These are phyloP conservation scores for Drosophila fungiperda DNA, from an alignment of 2,888 invertebrate genomes.

Conservation along the genomic window DNA sequence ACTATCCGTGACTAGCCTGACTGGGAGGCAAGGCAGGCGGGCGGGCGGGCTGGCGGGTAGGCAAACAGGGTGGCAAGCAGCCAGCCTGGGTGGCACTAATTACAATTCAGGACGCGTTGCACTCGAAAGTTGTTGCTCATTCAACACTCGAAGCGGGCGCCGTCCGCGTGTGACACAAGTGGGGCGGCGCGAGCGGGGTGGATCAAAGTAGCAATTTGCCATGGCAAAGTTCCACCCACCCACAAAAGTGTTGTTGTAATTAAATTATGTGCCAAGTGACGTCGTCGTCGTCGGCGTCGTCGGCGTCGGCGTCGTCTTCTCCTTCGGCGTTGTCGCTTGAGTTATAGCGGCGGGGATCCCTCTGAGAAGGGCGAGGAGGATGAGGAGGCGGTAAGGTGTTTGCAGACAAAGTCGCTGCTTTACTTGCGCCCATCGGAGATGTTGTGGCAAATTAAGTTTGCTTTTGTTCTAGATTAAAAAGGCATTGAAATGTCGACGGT, in stretches of 20 bases:
- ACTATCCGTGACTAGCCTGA: conserved; percentile 31
- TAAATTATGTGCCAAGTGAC: conserved; percentile 82
- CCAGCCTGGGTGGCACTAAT: conserved; percentile 63
- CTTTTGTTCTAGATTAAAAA: conserved; percentile 82
- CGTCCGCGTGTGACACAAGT: conserved; percentile 11
- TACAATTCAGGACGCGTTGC: conserved; percentile 81
- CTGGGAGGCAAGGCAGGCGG: background rate
- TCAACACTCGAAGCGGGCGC: conserved; percentile 68
- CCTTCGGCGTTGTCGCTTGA: conserved; percentile 24
- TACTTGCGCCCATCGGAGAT: conserved; percentile 67
- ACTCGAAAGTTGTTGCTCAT: conserved; percentile 79
- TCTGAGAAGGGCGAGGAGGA: no score
- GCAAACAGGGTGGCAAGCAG: background rate
- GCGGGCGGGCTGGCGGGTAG: background rate
- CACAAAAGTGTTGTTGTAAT: conserved; percentile 76
- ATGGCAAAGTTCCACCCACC: conserved; percentile 5
- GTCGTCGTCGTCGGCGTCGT: conserved; percentile 44
- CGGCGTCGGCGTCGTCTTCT: conserved; percentile 42
- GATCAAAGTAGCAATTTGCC: conserved; percentile 70
- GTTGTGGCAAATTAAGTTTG: conserved; percentile 81
- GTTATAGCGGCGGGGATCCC: conserved; percentile 22
- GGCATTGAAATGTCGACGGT: conserved; percentile 74
- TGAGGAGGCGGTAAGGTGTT: background rate
- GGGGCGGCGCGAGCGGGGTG: background rate
- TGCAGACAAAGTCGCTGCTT: conserved; percentile 30